Base-by-base conservation (phyloP, 2,888 invertebrate genomes). In the Anoplius nigerrimus region DNA sequence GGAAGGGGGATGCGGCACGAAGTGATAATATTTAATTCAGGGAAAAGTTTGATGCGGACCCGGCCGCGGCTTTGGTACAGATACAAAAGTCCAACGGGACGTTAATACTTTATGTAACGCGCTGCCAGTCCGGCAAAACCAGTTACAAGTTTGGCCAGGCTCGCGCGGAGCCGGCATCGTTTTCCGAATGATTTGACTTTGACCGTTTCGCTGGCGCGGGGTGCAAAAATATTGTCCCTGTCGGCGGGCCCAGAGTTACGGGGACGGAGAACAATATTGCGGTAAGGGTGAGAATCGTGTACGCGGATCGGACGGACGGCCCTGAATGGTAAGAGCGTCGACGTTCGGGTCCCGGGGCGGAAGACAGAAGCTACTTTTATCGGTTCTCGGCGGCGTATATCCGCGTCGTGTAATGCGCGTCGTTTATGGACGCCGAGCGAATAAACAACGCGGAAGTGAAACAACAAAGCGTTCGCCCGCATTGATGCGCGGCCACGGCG, bases 141-240 rank as follows among this genome's bases (percentile, higher is more conserved):
- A 16, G 48, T 48, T 48, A 48, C 48, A 48, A 48, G 48, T 48
- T 48, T 48, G 48, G n/a, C 42, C n/a, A 13, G 42, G 42, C n/a
- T n/a, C 48, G 48, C 5, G n/a, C 18, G 3, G 16, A 1, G 48
- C 11, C 11, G n/a, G 5, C 34, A 42, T 42, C 56, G 42, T 56
- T 42, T 56, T 56, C 56, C 56, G 18, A 18, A 42, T 20, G 65
- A 65, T 55, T 61, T 56, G 65, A 58, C 62, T 48, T 34, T 61
- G 42, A 69, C 62, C 68, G 58, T 66, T 68, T 60, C 62, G 65
- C 62, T 69, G n/a, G n/a, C n/a, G 52, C 52, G 13, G 52, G 18
- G 0, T 52, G 21, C 13, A 21, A 21, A 20, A 1, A 13, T 1
- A 1, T 11, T 34, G 11, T 34, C 11, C 11, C 34, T 13, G 34